phyloP scores from a whole-genome alignment of 2,888 invertebrate species.

The Ametastegia equiseti region DNA sequence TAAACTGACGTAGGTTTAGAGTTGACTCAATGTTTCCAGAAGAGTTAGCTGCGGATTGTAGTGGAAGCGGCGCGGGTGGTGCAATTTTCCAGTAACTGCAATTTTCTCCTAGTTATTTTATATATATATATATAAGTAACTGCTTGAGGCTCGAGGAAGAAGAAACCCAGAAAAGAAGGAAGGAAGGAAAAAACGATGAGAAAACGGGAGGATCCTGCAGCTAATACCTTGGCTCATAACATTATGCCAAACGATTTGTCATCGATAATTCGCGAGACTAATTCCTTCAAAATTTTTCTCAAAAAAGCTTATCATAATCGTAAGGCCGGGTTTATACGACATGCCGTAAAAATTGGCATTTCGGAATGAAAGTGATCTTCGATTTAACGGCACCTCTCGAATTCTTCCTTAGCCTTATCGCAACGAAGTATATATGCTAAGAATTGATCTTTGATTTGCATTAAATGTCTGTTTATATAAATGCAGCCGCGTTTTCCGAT shows the following conservation, averaged over 20 bases:
- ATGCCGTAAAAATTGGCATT: background rate
- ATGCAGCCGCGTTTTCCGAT: background rate
- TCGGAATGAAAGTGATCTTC: too few species aligned
- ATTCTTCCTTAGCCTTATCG: too few species aligned
- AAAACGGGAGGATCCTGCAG: conserved; percentile 27
- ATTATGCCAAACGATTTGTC: background rate
- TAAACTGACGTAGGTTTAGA: conserved; percentile 42
- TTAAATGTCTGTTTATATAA: background rate
- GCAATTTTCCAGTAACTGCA: conserved; percentile 57
- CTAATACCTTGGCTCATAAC: background rate
- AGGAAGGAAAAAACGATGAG: conserved; percentile 49
- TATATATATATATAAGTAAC: too few species aligned
- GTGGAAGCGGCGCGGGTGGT: conserved; percentile 56
- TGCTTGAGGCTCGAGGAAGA: conserved; percentile 46
- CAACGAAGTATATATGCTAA: too few species aligned
- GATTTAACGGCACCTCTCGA: too few species aligned
- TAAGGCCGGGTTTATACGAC: background rate
- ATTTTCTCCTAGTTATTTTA: conserved; percentile 54
- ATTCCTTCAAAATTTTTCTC: background rate
- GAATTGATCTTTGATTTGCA: background rate
- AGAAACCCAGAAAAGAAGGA: conserved; percentile 36
- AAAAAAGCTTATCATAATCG: background rate
- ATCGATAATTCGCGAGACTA: background rate
- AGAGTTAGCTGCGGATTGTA: conserved; percentile 45
- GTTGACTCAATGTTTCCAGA: conserved; percentile 44